Evolutionary conservation across 2,888 invertebrate genomes (phyloP), one percentile per base, ranked within the genome.

Genomic region (Catocala nupta): DNA sequence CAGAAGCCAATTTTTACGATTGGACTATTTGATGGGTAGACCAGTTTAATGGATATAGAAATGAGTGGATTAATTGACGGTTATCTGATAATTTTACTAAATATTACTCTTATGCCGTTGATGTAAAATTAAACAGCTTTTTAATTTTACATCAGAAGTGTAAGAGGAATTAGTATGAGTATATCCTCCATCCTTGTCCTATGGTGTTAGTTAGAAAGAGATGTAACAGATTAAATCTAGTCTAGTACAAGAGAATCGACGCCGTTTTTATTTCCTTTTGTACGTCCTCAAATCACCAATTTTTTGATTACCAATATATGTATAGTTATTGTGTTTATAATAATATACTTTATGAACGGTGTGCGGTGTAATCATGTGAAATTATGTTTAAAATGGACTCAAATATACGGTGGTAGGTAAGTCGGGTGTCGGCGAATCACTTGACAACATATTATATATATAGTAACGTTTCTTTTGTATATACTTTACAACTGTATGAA

Each of bases 331-430:
- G 39, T 66, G 61, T 68, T 68, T 52, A 62, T 65, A 58, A 49
- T 70, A 57, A 58, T 68, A 67, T 65, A 55, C 52, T 71, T 61
- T 66, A 63, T 54, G 55, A 68, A 65, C 61, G 70, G 72, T 72
- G 74, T 76, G 69, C 62, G 71, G 68, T 70, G 55, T 58, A 64
- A 67, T 68, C 66, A 63, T 70, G 64, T 68, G 65, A 63, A 73
- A 59, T 69, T 62, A 60, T 65, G 55, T 65, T 60, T 60, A 69
- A 59, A 51, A 55, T 60, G 67, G 61, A 73, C 67, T 61, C 67
- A 57, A 60, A 44, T 49, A 61, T 65, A 59, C 55, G 78, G 78
- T 73, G 80, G 70, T 61, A 76, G 78, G 63, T 68, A 65, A 44
- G 53, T 12, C 47, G 52, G 68, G 71, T 73, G 64, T 78, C 76